These are phyloP conservation scores for Pangasius larnaudii DNA, from an alignment of 2,797 vertebrate genomes.

Conservation along the genomic window DNA sequence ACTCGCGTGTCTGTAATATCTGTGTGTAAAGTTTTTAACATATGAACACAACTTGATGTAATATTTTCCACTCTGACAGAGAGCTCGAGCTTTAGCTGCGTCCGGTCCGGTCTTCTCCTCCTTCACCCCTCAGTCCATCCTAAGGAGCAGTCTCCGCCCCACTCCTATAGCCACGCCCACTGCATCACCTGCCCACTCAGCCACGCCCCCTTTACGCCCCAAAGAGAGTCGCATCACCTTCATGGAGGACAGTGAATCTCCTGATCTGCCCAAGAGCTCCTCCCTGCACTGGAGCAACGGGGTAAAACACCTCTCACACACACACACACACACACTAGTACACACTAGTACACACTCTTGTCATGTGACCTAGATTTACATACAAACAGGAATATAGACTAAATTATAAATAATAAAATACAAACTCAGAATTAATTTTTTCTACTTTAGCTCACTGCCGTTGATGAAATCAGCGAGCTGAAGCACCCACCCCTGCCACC, in stretches of 20 bases:
- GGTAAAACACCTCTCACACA: constrained; percentile 70
- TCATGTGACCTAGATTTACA: background rate
- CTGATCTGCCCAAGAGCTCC: constrained; percentile 65
- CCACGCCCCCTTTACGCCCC: constrained; percentile 83
- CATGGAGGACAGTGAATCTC: constrained; percentile 74
- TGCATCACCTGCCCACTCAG: constrained; percentile 86
- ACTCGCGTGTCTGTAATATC: background rate
- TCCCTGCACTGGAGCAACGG: constrained; percentile 75
- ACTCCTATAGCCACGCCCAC: constrained; percentile 89
- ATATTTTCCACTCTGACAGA: constrained; percentile 67
- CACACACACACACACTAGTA: background rate
- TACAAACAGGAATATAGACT: background rate
- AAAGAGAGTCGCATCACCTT: constrained; percentile 93
- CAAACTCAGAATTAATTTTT: background rate
- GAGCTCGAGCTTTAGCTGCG: constrained; percentile 86
- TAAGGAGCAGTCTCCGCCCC: constrained; percentile 88
- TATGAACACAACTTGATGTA: too few species aligned
- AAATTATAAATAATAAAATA: background rate
- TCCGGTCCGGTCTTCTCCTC: constrained; percentile 81
- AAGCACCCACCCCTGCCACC: constrained; percentile 69
- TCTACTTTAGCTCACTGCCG: constrained; percentile 73
- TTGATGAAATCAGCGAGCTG: constrained; percentile 67
- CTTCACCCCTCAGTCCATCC: constrained; percentile 92
- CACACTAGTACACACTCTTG: background rate
- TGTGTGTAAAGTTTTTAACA: background rate